Percentiles rank a stretch among this genome's conserved stretches.
Evolutionary conservation across 2,888 invertebrate genomes (phyloP).

Genomic region (Corbicula japonica): DNA sequence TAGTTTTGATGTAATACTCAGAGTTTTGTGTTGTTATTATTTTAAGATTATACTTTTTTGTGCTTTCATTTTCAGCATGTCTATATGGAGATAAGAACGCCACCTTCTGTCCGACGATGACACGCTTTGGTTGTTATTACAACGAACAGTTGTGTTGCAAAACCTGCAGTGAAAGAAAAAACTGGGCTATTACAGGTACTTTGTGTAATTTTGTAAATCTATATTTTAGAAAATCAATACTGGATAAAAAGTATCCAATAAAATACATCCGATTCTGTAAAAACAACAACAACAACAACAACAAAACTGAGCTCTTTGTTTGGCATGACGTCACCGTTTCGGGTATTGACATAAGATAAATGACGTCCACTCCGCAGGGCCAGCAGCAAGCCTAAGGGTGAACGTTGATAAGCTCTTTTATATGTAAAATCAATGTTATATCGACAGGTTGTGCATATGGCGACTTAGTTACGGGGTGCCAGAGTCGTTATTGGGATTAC

Average conservation of each 20-base stretch:
- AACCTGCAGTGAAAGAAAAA: conserved; percentile 38
- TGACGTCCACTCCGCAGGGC: neutral
- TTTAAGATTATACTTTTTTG: too few species aligned
- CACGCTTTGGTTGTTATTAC: conserved; percentile 56
- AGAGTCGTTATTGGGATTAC: conserved; percentile 27
- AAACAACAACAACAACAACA: too few species aligned
- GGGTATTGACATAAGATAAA: neutral
- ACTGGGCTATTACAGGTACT: conserved; percentile 44
- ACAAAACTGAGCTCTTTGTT: too few species aligned
- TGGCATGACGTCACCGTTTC: neutral
- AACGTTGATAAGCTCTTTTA: neutral
- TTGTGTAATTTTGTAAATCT: neutral
- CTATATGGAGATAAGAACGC: conserved; percentile 57
- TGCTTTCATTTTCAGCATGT: conserved; percentile 40
- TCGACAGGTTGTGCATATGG: conserved; percentile 73
- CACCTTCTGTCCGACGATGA: conserved; percentile 27
- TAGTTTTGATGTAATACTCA: neutral
- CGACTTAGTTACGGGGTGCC: conserved; percentile 68
- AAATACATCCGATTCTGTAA: too few species aligned
- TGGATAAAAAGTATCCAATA: too few species aligned
- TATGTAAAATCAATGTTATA: neutral
- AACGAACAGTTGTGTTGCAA: conserved; percentile 61
- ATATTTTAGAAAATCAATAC: too few species aligned
- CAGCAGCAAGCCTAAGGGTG: neutral
- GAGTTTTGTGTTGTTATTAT: too few species aligned